phyloP scores from a whole-genome alignment of 2,113 vertebrate genomes.

The Terrapene triunguis region DNA sequence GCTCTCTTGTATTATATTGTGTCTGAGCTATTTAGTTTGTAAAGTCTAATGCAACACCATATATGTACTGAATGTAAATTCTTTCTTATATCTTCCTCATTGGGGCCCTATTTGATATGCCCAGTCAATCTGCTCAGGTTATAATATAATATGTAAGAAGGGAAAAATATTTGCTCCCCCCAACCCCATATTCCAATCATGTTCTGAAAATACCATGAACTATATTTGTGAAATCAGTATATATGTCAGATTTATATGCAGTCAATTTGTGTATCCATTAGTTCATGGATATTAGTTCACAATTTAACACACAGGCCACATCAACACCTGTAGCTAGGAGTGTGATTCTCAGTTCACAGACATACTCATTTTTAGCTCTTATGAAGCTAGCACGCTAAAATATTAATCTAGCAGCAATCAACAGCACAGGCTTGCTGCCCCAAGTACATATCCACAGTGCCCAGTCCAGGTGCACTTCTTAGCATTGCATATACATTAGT shows the following conservation, averaged over 20 bases:
- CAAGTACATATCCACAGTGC: background rate
- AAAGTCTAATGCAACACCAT: background rate
- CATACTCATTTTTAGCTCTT: background rate
- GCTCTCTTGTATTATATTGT: background rate
- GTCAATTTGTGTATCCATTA: background rate
- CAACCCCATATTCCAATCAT: background rate
- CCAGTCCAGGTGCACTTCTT: background rate
- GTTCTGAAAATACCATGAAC: background rate
- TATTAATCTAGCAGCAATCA: background rate
- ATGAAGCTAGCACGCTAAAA: background rate
- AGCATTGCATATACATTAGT: background rate
- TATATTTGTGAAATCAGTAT: background rate
- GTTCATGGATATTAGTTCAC: background rate
- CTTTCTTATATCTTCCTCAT: background rate
- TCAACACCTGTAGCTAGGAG: background rate
- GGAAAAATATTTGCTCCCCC: background rate
- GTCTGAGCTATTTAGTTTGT: background rate
- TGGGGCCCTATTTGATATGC: background rate
- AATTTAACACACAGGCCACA: background rate
- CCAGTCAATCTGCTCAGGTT: background rate
- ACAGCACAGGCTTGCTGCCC: background rate
- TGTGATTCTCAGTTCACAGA: background rate
- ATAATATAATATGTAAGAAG: background rate
- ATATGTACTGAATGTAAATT: background rate
- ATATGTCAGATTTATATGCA: accelerated